These are phyloP conservation scores for Margarornis squamiger DNA, from an alignment of 2,797 vertebrate species.

Conservation along the genomic window DNA sequence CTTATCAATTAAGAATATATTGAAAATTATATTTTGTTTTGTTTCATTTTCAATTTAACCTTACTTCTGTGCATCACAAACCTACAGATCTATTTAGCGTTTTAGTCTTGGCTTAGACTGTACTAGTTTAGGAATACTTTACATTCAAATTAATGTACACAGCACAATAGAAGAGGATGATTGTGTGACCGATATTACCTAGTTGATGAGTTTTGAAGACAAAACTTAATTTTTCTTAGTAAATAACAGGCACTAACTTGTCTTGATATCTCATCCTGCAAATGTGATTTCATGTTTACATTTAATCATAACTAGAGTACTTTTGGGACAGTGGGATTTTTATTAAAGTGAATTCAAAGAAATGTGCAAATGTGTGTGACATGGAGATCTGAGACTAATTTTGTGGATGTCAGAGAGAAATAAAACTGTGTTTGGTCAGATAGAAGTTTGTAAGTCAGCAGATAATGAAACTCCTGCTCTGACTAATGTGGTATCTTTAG, in stretches of 20 bases:
- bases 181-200: neutral
- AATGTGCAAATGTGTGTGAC: neutral
- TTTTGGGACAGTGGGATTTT: neutral
- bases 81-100: neutral
- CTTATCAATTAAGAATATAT: neutral
- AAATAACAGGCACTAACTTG: neutral
- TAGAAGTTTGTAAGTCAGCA: neutral
- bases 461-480: neutral
- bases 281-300: neutral
- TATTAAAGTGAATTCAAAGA: neutral
- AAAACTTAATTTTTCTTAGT: neutral
- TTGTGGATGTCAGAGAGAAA: neutral
- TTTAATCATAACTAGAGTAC: neutral
- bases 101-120: neutral
- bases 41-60: neutral
- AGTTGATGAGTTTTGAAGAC: neutral
- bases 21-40: neutral
- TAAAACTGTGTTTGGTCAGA: neutral
- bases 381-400: neutral
- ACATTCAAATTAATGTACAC: neutral
- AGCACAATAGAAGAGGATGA: accelerated
- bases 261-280: neutral
- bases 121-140: neutral
- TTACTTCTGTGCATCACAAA: neutral
- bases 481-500: neutral